Conservation (phyloP, 2,113 vertebrate genomes). For the Lutjanus erythropterus region DNA sequence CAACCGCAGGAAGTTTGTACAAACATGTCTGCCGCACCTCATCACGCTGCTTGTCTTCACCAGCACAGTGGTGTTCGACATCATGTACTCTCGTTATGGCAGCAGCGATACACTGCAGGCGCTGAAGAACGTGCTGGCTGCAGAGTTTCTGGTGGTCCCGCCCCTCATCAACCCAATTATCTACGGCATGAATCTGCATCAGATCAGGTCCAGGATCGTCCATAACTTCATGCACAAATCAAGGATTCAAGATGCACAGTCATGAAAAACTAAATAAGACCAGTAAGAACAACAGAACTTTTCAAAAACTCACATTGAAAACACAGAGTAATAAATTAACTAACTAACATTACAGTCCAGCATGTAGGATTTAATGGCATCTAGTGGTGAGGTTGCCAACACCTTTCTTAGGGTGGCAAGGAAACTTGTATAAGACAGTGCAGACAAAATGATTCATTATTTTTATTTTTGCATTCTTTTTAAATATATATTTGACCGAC, state of each 20-base stretch:
- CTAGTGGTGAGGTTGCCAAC: no score
- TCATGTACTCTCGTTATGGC: constrained; percentile 68
- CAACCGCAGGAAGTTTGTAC: constrained; percentile 63
- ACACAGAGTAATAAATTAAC: no score
- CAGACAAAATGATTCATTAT: no score
- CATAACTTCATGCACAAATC: constrained; percentile 1
- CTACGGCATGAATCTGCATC: constrained; percentile 78
- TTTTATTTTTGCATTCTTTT: no score
- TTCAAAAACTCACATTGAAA: no score
- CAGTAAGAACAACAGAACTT: no score
- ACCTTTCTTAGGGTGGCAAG: no score
- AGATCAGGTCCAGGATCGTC: constrained; percentile 61
- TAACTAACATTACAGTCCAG: no score
- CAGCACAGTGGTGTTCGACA: constrained; percentile 54
- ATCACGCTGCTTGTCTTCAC: constrained; percentile 66
- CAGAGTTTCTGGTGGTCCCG: constrained; percentile 76
- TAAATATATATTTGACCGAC: no score
- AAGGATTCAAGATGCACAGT: no score
- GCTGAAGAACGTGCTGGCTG: constrained; percentile 58
- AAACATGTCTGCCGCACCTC: constrained; percentile 79
- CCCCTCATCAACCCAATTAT: constrained; percentile 79
- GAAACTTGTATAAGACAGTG: no score
- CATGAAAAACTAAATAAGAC: background rate
- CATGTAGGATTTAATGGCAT: no score
- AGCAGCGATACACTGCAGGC: background rate